Conservation (phyloP, 2,888 invertebrate genomes). For the Globia sparganii region DNA sequence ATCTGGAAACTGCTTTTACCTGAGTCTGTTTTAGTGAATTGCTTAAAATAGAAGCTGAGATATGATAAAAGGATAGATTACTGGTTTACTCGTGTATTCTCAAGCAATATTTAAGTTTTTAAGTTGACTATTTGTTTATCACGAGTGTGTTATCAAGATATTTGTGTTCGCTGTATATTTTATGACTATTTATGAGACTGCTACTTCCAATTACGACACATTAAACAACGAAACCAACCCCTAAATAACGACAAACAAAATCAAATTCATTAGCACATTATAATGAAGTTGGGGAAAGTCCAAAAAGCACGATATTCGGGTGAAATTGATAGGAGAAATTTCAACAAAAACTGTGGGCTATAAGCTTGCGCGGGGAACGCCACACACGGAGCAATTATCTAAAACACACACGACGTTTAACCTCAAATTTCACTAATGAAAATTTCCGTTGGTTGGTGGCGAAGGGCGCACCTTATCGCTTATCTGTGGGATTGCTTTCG, state of each 20-base stretch:
- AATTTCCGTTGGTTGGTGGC: constrained; percentile 80
- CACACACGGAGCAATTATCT: constrained; percentile 88
- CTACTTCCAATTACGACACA: constrained; percentile 4
- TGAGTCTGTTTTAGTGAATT: constrained; percentile 41
- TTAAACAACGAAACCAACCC: constrained; percentile 22
- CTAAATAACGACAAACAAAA: constrained; percentile 44
- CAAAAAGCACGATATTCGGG: constrained; percentile 63
- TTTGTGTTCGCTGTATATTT: not conserved
- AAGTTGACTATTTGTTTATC: constrained; percentile 8
- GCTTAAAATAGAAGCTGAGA: constrained; percentile 18
- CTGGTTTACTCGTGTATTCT: constrained; percentile 78
- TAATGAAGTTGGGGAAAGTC: constrained; percentile 66
- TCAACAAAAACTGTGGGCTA: constrained; percentile 80
- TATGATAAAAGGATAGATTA: constrained; percentile 19
- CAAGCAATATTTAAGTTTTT: constrained; percentile 78
- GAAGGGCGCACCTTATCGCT: constrained; percentile 87
- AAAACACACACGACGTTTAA: constrained; percentile 87
- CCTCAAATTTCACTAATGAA: constrained; percentile 89
- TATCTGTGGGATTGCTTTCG: constrained; percentile 85
- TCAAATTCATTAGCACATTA: constrained; percentile 62
- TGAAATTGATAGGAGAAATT: constrained; percentile 79
- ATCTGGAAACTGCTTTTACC: constrained; percentile 54
- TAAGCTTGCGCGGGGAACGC: constrained; percentile 78
- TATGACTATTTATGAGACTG: constrained; percentile 6
- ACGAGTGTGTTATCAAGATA: constrained; percentile 13